Percentiles rank a stretch among this genome's conserved stretches.
Conservation (phyloP, 2,113 vertebrate species). For the Protobothrops mucrosquamatus region DNA sequence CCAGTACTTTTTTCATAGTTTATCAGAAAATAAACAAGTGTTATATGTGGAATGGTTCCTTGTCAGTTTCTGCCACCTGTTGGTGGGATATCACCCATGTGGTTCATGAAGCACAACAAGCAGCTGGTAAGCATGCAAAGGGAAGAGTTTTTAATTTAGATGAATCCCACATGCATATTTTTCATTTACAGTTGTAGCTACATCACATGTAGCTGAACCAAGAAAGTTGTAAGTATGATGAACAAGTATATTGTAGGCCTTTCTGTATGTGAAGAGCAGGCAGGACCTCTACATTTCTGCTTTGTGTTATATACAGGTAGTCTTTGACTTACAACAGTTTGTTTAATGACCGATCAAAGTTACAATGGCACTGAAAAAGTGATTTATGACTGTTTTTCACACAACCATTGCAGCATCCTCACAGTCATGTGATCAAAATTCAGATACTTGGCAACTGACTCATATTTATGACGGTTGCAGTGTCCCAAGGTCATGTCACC, state of each 20-base stretch:
- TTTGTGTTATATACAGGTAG: not conserved
- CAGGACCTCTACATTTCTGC: not conserved
- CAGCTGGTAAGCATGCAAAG: not conserved
- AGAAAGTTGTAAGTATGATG: not conserved
- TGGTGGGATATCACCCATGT: not conserved
- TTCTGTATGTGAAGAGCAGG: not conserved
- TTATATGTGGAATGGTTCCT: not conserved
- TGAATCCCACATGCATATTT: not conserved
- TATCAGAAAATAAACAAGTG: not conserved
- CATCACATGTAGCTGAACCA: not conserved
- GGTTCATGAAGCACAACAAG: not conserved
- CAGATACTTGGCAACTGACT: no score
- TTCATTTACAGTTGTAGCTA: not conserved
- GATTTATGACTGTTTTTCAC: no score
- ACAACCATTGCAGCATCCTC: no score
- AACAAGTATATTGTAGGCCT: not conserved
- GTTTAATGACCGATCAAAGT: not conserved
- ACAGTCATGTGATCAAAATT: no score
- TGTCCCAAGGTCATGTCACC: no score
- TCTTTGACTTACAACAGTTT: not conserved
- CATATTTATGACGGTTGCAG: no score
- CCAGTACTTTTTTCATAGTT: constrained; percentile 14
- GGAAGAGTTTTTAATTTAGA: not conserved
- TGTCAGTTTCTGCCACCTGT: constrained; percentile 47
- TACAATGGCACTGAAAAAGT: not conserved